phyloP scores from a whole-genome alignment of 1,140 invertebrate genomes.

The Pseudomyrmex gracilis region DNA sequence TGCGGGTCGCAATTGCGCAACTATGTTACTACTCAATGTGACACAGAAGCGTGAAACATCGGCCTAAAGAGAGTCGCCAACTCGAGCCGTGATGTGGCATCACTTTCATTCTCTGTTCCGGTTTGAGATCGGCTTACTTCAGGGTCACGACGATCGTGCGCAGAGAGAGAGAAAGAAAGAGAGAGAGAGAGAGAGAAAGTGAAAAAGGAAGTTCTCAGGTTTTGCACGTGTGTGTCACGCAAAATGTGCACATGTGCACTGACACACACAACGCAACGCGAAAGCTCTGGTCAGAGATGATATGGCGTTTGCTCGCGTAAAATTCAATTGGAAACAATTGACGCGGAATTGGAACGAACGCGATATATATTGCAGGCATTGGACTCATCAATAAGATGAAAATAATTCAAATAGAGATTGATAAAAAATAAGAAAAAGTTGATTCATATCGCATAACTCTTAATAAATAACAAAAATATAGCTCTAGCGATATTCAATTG shows the following conservation, averaged over 20 bases:
- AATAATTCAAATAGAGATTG: neutral
- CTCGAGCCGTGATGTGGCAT: constrained; percentile 45
- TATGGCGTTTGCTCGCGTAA: constrained; percentile 47
- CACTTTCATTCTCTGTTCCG: constrained; percentile 74
- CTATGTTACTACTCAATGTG: constrained; percentile 7
- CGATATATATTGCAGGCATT: neutral
- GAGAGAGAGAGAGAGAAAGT: too few species aligned
- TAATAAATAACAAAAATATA: too few species aligned
- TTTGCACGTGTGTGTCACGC: neutral
- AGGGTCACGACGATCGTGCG: constrained; percentile 52
- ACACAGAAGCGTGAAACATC: constrained; percentile 19
- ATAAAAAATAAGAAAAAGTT: constrained; percentile 5
- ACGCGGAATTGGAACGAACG: constrained; percentile 52
- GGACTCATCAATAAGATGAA: neutral
- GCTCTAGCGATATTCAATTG: too few species aligned
- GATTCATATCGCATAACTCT: too few species aligned
- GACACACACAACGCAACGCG: neutral
- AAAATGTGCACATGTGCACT: neutral
- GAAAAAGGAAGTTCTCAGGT: neutral
- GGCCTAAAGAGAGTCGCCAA: constrained; percentile 35
- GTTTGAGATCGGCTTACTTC: constrained; percentile 71
- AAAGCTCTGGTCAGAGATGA: constrained; percentile 40
- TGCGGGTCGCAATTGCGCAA: constrained; percentile 65
- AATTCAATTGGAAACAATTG: constrained; percentile 64
- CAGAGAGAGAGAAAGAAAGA: neutral